Evolutionary conservation across 64 coral and sea anemone species (phyloP), one percentile per base, ranked within the genome.

Genomic region (Actinia tenebrosa): DNA sequence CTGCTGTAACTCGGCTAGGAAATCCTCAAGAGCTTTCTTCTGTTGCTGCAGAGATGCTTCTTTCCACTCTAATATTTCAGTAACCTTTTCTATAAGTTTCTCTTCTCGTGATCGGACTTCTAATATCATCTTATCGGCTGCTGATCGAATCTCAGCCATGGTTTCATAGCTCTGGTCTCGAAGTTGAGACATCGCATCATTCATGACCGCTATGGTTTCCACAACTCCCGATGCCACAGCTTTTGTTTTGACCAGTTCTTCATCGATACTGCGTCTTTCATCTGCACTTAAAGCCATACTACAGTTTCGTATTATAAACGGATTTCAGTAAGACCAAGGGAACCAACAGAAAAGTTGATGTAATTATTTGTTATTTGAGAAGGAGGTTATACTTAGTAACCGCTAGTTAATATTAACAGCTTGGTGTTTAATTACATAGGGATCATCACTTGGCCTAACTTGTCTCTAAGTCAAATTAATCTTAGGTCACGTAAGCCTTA

Each of bases 161-260:
- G 79, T 81, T 53, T 81, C 44, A 26, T 81, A 81, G 79, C 79
- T 81, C 46, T 53, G 79, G 16, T 81, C 79, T 81, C 50, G 45
- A 52, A 81, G 8, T 81, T 20, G 43, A 22, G 50, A 16, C 50
- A 81, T 45, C 16, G 2, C 43, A 53, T 45, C 27, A 18, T 81
- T 81, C 79, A 81, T 16, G 5, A 20, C 9, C 46, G 45, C n/a
- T 37, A 81, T 81, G 22, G 79, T 44, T 81, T 81, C 79, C n/a
- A 81, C 79, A 52, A 81, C 50, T 20, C 22, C 22, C 10, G 79
- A 45, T 81, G 46, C 22, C 9, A 37, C 53, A 50, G 45, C 79
- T 81, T 81, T 81, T 22, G 79, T 81, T 23, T 81, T 81, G 44
- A 6, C 50, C 43, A 81, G 44, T 52, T 81, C 79, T 81, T 22